Percentiles rank a stretch among this genome's conserved stretches.
These are phyloP conservation scores for Odocoileus hemionus DNA, from an alignment of 2,113 vertebrate genomes.

Conservation along the genomic window DNA sequence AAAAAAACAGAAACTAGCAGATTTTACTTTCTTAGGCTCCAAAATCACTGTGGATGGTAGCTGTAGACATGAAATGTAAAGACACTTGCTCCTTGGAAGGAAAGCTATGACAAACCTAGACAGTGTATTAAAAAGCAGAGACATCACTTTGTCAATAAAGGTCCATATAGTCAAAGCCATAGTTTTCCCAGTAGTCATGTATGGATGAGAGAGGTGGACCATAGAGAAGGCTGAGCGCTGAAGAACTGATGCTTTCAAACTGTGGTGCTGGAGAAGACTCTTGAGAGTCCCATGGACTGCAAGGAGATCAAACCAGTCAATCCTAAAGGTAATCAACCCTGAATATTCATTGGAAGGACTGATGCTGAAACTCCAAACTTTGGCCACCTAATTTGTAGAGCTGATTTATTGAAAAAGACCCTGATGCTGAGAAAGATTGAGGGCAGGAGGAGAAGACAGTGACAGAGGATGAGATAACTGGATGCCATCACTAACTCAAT, in stretches of 20 bases:
- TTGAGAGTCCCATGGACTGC: not conserved
- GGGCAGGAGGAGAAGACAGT: not conserved
- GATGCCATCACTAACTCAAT: not conserved
- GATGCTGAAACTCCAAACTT: not conserved
- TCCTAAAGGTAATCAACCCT: not conserved
- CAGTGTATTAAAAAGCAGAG: not conserved
- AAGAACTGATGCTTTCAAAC: not conserved
- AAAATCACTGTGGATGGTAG: not conserved
- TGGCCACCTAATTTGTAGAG: not conserved
- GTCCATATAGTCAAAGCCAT: not conserved
- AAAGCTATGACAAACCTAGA: not conserved
- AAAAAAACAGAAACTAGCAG: not conserved
- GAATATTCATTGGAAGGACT: not conserved
- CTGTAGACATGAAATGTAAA: not conserved
- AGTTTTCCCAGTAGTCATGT: not conserved
- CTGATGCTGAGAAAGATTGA: not conserved
- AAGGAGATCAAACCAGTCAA: not conserved
- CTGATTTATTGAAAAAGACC: not conserved
- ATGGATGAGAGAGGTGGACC: not conserved
- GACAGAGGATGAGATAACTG: not conserved
- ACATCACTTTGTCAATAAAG: not conserved
- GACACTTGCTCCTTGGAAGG: not conserved
- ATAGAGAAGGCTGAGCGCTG: not conserved
- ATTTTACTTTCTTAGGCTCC: not conserved
- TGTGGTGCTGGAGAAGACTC: not conserved